phyloP scores from a whole-genome alignment of 2,113 vertebrate species.

The Probosciger aterrimus region DNA sequence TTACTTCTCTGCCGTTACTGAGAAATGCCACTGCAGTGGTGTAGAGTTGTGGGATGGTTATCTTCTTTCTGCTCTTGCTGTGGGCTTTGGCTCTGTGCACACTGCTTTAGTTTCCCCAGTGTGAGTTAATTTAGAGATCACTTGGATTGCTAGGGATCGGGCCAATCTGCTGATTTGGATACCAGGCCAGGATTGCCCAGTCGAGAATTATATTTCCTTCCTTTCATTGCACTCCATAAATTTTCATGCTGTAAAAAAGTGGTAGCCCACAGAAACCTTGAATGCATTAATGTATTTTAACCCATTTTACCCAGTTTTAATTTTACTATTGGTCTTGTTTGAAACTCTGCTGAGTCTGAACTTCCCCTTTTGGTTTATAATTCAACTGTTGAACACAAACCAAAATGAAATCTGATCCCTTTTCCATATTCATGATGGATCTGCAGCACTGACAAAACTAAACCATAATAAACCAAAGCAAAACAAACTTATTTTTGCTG shows the following conservation, averaged over 20 bases:
- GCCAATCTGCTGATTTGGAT: neutral
- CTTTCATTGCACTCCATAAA: neutral
- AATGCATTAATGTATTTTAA: neutral
- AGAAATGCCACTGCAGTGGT: neutral
- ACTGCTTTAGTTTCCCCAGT: neutral
- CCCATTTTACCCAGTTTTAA: neutral
- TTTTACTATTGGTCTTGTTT: neutral
- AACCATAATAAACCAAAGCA: neutral
- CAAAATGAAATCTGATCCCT: neutral
- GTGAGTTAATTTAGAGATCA: neutral
- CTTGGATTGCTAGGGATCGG: neutral
- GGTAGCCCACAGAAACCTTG: neutral
- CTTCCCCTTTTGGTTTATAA: neutral
- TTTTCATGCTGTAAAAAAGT: neutral
- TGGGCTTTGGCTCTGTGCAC: neutral
- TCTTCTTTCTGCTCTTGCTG: neutral
- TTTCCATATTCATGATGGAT: neutral
- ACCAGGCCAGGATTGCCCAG: neutral
- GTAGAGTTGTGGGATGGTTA: neutral
- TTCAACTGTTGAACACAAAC: neutral
- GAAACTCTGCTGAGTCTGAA: neutral
- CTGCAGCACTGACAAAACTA: neutral
- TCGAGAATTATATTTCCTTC: neutral
- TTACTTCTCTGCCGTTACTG: neutral
- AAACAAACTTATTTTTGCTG: neutral